Conservation (phyloP, 2,113 vertebrate species). For the Bos taurus region DNA sequence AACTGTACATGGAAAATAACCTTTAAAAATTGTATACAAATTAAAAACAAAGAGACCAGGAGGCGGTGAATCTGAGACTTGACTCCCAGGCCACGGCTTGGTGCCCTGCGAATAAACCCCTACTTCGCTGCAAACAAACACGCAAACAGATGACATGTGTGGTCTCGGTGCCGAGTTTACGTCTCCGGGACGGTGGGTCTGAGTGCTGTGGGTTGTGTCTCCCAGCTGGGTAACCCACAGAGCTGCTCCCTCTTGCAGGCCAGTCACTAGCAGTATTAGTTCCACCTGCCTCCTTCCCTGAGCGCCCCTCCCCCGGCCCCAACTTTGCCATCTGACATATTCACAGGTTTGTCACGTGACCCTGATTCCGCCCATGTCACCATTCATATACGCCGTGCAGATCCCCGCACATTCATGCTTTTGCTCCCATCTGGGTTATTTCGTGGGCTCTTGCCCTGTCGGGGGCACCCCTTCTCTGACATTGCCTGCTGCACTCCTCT, state of each 20-base stretch:
- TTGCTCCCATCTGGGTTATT: not conserved
- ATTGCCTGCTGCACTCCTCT: accelerated
- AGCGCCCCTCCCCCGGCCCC: too few species aligned
- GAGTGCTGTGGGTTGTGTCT: not conserved
- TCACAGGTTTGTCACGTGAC: accelerated
- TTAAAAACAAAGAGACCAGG: not conserved
- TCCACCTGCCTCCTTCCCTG: not conserved
- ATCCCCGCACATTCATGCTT: accelerated
- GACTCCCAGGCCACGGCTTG: not conserved
- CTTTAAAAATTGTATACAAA: not conserved
- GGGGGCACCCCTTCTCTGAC: not conserved
- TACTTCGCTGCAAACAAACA: not conserved
- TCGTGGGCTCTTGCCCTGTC: too few species aligned
- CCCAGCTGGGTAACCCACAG: not conserved
- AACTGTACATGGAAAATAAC: not conserved
- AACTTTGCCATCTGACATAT: too few species aligned
- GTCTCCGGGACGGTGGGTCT: accelerated
- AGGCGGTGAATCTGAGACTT: accelerated
- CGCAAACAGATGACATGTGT: not conserved
- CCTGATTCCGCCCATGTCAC: too few species aligned
- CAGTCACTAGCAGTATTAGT: not conserved
- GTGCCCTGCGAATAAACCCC: not conserved
- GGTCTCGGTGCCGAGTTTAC: not conserved
- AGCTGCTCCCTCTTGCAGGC: not conserved
- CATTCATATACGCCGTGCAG: accelerated